Conservation (phyloP, 2,888 invertebrate species). For the Eristalis arbustorum region DNA sequence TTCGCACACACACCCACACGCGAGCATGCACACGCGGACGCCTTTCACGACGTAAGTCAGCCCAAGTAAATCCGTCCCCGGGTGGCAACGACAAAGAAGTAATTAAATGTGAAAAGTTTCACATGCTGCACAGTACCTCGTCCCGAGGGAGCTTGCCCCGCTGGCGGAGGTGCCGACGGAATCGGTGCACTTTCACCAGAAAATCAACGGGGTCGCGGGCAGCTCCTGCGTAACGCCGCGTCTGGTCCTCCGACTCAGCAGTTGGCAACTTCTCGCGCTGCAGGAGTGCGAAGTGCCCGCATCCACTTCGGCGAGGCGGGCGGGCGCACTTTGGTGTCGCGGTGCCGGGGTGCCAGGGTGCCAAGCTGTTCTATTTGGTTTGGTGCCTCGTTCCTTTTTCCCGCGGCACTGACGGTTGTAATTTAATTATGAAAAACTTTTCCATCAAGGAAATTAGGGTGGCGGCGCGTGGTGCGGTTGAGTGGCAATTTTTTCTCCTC, state of each 20-base stretch:
- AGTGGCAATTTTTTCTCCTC: constrained; percentile 46
- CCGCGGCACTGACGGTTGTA: constrained; percentile 68
- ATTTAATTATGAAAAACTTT: constrained; percentile 71
- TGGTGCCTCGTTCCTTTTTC: constrained; percentile 61
- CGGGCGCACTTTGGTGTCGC: background rate
- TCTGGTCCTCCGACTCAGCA: background rate
- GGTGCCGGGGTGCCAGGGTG: constrained; percentile 1
- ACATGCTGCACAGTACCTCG: constrained; percentile 59
- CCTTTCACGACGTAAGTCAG: constrained; percentile 51
- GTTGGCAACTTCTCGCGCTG: background rate
- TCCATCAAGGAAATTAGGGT: constrained; percentile 68
- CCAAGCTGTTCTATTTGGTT: constrained; percentile 43
- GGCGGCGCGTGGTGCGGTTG: constrained; percentile 65
- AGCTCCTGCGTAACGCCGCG: constrained; percentile 22
- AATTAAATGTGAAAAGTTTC: constrained; percentile 71
- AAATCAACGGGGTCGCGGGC: constrained; percentile 38
- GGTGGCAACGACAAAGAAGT: constrained; percentile 67
- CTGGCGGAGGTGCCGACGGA: constrained; percentile 38
- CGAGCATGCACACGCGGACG: constrained; percentile 11
- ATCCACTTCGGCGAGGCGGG: background rate
- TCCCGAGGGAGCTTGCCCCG: background rate
- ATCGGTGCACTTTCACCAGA: constrained; percentile 58
- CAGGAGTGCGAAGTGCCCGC: background rate
- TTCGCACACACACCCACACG: constrained; percentile 9
- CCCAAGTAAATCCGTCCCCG: constrained; percentile 63